Percentiles rank a stretch among this genome's conserved stretches.
Conservation (phyloP, 2,113 vertebrate species). For the Fregetta grallaria region DNA sequence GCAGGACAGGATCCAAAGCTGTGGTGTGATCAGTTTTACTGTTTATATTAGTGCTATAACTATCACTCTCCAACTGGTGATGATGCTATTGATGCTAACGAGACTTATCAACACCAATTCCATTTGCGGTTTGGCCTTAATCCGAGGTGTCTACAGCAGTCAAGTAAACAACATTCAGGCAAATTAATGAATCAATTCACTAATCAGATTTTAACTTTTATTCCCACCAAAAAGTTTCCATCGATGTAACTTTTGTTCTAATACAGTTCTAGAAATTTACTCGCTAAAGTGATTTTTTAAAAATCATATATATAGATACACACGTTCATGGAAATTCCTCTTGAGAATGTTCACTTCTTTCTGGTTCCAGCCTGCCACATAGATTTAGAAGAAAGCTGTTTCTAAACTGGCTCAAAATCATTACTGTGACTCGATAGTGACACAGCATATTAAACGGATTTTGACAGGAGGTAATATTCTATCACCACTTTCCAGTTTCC, state of each 20-base stretch:
- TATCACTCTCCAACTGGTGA: neutral
- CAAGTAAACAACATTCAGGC: slow-evolving; percentile 11
- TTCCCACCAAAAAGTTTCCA: neutral
- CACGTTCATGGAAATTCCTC: neutral
- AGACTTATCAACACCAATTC: slow-evolving; percentile 34
- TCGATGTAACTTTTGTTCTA: neutral
- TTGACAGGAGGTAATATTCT: neutral
- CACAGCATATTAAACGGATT: neutral
- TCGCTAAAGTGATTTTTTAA: neutral
- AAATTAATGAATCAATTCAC: slow-evolving; percentile 3
- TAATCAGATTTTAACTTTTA: neutral
- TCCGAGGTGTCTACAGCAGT: neutral
- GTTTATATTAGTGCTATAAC: neutral
- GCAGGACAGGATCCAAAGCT: neutral
- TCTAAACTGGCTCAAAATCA: neutral
- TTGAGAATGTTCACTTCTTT: neutral
- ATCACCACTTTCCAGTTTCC: neutral
- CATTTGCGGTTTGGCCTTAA: slow-evolving; percentile 38
- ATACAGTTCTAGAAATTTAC: neutral
- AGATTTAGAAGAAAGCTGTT: neutral
- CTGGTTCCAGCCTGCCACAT: neutral
- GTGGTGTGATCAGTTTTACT: neutral
- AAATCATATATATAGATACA: neutral
- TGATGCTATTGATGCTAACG: neutral
- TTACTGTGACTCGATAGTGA: neutral